Base-by-base conservation (phyloP, 1,140 invertebrate species). In the Radopholus similis region DNA sequence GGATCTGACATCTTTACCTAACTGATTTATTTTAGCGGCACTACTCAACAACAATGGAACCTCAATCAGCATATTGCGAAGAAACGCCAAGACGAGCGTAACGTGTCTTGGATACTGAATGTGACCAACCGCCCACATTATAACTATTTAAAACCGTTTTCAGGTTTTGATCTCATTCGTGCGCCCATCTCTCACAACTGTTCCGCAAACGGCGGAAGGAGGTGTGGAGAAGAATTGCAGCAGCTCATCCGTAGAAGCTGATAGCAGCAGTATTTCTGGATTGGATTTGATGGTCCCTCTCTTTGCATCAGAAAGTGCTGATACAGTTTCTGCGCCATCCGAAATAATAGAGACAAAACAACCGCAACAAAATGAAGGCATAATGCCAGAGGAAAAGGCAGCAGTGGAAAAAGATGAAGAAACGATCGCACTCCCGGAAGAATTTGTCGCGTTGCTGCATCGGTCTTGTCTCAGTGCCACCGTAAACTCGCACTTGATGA, bases 31-130 rank as follows among this genome's bases (percentile, higher is more conserved):
- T n/a, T n/a, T 15, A 94, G 91, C 0, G 93, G 93, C 1, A 92
- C 90, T 1, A 95, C 91, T 2, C 89, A 90, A 60, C 91, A 93
- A 78, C 91, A 90, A 26, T 95, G 92, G 92, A 93, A 95, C 83
- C 90, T 95, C 4, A 92, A 95, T 77, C 90, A 93, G 77, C 91
- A 91, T 28, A 83, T 95, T n/a, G 82, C 91, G 54, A 86, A 91
- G 11, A 91, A 94, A 82, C 88, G 88, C 53, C 90, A 89, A 70
- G 91, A 95, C 83, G 92, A 95, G 81, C 91, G 94, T 82, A 91
- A 95, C 80, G 91, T 94, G 4, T 92, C 91, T 0, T 91, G 89
- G 71, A 80, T 91, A 23, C 77, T 91, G 0, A 85, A 91, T 83
- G 87, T 87, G 74, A 59, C 81, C 82, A 70, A 81, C 79, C 55